Evolutionary conservation across 2,888 invertebrate species (phyloP).

Genomic region (Microctonus aethiopoides): DNA sequence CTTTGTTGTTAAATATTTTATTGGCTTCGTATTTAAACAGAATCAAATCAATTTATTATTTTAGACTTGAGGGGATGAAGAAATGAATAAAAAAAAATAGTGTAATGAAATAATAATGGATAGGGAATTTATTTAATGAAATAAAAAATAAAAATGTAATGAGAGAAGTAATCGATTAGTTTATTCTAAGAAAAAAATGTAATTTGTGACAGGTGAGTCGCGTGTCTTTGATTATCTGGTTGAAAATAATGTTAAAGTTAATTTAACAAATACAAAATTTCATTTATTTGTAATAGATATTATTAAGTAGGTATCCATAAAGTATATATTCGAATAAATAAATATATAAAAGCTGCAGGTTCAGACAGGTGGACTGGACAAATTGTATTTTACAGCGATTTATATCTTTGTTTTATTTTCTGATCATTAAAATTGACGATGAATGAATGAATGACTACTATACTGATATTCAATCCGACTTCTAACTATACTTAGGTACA

Average conservation of each 20-base stretch:
- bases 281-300: not conserved
- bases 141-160: no score
- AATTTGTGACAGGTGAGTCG: conserved; percentile 27
- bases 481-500: conserved; percentile 3
- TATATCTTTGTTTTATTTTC: conserved; percentile 22
- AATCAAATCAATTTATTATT: not conserved
- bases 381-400: not conserved
- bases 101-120: not conserved
- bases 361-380: conserved; percentile 20
- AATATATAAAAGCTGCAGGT: not conserved
- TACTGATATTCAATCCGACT: conserved; percentile 17
- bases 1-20: not conserved
- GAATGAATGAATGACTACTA: no score
- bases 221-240: conserved; percentile 18
- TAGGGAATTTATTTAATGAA: no score
- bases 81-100: not conserved
- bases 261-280: conserved; percentile 1
- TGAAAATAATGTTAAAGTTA: conserved; percentile 21
- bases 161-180: not conserved
- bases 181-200: not conserved
- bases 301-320: no score
- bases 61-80: not conserved
- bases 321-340: not conserved
- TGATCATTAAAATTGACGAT: conserved; percentile 18
- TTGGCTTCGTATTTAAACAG: not conserved